Evolutionary conservation across 1,140 invertebrate species (phyloP).

Genomic region (Streblospio benedicti): DNA sequence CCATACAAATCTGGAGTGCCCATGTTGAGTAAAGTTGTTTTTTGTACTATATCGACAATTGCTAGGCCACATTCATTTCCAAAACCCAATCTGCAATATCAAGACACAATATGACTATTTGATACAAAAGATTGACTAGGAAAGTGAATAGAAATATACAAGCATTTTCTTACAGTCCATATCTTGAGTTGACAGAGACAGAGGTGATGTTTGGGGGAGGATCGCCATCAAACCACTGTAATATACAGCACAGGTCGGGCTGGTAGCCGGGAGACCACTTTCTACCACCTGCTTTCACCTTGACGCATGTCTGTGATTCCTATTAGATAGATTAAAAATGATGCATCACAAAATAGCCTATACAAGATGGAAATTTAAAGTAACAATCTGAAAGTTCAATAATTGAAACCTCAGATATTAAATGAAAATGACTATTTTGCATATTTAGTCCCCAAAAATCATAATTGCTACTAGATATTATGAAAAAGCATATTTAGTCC

Average conservation of each 20-base stretch:
- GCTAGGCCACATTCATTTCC: slow-evolving; percentile 90
- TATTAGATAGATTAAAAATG: too few relatives aligned
- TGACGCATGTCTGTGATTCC: slow-evolving; percentile 42
- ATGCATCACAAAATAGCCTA: slow-evolving; percentile 2
- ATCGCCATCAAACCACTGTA: slow-evolving; percentile 69
- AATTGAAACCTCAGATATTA: neutral
- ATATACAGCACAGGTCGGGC: slow-evolving; percentile 85
- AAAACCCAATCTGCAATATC: slow-evolving; percentile 74
- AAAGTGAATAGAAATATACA: neutral
- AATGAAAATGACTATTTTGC: too few relatives aligned
- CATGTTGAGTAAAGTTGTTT: slow-evolving; percentile 72
- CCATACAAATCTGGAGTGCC: slow-evolving; percentile 71
- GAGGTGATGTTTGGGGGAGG: slow-evolving; percentile 74
- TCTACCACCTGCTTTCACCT: slow-evolving; percentile 60
- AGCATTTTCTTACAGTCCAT: slow-evolving; percentile 76
- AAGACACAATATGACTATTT: slow-evolving; percentile 12
- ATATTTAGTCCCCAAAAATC: too few relatives aligned
- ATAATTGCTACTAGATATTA: too few relatives aligned
- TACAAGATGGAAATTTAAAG: slow-evolving; percentile 21
- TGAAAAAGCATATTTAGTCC: too few relatives aligned
- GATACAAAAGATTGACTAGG: slow-evolving; percentile 7
- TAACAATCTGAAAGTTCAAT: neutral
- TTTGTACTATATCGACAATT: slow-evolving; percentile 88
- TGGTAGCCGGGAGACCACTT: slow-evolving; percentile 62
- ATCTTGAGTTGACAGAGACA: slow-evolving; percentile 86